Base-by-base conservation (phyloP, 2,797 vertebrate genomes). In the Sebastes cheni region DNA sequence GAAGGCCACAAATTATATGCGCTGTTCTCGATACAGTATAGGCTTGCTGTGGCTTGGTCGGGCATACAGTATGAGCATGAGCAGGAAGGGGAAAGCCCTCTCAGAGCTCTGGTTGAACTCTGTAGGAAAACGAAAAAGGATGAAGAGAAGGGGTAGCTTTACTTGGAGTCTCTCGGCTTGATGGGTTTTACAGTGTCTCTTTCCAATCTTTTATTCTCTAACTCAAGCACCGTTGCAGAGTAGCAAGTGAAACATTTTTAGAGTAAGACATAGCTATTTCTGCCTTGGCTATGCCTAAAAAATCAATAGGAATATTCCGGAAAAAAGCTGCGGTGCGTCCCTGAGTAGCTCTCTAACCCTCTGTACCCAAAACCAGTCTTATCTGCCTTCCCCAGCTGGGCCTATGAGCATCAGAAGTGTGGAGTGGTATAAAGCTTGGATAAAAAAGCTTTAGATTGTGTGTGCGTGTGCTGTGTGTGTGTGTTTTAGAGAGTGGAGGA, bases 351-450 rank as follows among this genome's bases (percentile, higher is more conserved):
- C 62, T 69, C 67, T 67, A 83, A 86, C 86, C 86, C 77, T 76
- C 60, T 72, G 72, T 86, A 90, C 82, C 86, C 77, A 77, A 79
- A 86, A 75, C 54, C 68, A 4, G 82, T 80, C 90, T 94, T 93
- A 94, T 94, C 92, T 87, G 81, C 39, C 39, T 82, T 82, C 87
- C 72, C 88, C 93, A 93, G 90, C 91, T 83, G 86, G 84, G 86
- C 83, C 58, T 80, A 61, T 52, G 59, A 79, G 80, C 83, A 86
- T 87, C 88, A 86, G 34, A 86, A 76, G 75, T 89, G 72, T 59
- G 80, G 74, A 86, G 82, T 77, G 65, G 61, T 81, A 74, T 75
- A 79, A 85, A 83, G 80, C 77, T 55, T 59, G 67, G 74, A 75
- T 78, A 32, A 78, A 71, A 71, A 77, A 60, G 61, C 82, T 82